These are phyloP conservation scores for Ericerus pela DNA, from an alignment of 1,140 invertebrate genomes.

Conservation along the genomic window DNA sequence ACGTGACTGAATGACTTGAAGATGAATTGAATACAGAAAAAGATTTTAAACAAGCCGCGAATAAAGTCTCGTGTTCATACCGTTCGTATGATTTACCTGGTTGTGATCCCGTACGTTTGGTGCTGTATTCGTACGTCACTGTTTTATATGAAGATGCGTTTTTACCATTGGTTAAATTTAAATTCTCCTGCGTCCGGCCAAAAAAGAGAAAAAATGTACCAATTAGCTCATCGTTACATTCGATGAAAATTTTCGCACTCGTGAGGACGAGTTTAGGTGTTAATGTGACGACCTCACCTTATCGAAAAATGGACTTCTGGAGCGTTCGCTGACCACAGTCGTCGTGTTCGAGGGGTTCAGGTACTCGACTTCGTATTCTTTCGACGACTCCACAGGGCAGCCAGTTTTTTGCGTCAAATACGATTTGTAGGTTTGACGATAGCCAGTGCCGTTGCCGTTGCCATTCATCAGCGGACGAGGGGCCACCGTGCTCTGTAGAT, in stretches of 20 bases:
- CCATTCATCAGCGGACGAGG: neutral
- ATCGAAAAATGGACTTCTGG: neutral
- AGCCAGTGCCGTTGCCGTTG: constrained; percentile 17
- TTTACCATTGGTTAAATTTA: neutral
- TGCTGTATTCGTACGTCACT: neutral
- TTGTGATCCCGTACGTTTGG: neutral
- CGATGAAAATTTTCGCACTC: neutral
- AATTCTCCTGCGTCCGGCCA: neutral
- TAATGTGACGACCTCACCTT: neutral
- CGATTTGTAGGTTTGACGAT: constrained; percentile 23
- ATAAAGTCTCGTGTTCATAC: no score
- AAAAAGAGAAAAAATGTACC: neutral
- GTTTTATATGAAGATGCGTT: neutral
- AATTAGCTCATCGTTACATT: neutral
- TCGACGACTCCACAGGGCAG: constrained; percentile 16
- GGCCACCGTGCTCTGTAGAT: constrained; percentile 35
- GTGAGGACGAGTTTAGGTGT: neutral
- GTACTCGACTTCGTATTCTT: constrained; percentile 34
- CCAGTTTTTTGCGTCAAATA: constrained; percentile 17
- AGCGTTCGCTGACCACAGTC: constrained; percentile 28
- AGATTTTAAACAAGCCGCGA: no score
- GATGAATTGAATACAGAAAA: no score
- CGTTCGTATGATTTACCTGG: no score
- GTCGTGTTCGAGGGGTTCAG: constrained; percentile 35
- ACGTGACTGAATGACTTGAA: no score